Percentiles rank a stretch among this genome's conserved stretches.
phyloP scores from a whole-genome alignment of 2,888 invertebrate species.

The Falcaria lacertinaria region DNA sequence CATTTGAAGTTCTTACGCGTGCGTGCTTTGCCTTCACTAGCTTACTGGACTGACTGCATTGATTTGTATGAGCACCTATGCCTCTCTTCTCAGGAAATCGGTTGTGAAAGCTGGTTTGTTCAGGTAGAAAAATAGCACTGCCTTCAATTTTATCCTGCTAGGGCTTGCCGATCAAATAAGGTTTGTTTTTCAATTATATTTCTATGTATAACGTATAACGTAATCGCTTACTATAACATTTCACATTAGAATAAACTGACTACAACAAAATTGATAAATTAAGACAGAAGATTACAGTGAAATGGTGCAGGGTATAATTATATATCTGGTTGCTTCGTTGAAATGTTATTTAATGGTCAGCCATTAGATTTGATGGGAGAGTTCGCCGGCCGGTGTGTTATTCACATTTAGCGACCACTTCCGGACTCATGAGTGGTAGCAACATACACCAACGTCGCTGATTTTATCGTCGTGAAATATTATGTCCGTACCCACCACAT shows the following conservation, averaged over 20 bases:
- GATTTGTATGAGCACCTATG: neutral
- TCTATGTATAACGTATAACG: no score
- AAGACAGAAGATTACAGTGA: neutral
- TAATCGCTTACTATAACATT: no score
- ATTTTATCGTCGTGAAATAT: slow-evolving; percentile 44
- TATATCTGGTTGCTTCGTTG: neutral
- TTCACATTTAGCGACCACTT: slow-evolving; percentile 13
- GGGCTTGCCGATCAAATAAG: no score
- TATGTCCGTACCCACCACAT: slow-evolving; percentile 23
- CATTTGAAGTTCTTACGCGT: slow-evolving; percentile 74
- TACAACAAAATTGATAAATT: neutral
- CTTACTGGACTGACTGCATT: slow-evolving; percentile 3
- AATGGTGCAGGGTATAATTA: neutral
- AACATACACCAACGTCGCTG: slow-evolving; percentile 16
- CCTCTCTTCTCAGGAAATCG: neutral
- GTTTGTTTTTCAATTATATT: no score
- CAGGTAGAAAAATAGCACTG: no score
- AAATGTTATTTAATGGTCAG: slow-evolving; percentile 8
- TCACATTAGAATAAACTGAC: no score
- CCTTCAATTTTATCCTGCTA: no score
- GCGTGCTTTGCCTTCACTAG: slow-evolving; percentile 42
- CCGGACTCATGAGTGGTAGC: slow-evolving; percentile 15
- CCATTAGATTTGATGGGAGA: slow-evolving; percentile 35
- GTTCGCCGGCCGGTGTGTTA: slow-evolving; percentile 25
- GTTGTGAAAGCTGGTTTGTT: no score